Evolutionary conservation across 2,797 vertebrate genomes (phyloP).

Genomic region (Taeniopygia guttata): DNA sequence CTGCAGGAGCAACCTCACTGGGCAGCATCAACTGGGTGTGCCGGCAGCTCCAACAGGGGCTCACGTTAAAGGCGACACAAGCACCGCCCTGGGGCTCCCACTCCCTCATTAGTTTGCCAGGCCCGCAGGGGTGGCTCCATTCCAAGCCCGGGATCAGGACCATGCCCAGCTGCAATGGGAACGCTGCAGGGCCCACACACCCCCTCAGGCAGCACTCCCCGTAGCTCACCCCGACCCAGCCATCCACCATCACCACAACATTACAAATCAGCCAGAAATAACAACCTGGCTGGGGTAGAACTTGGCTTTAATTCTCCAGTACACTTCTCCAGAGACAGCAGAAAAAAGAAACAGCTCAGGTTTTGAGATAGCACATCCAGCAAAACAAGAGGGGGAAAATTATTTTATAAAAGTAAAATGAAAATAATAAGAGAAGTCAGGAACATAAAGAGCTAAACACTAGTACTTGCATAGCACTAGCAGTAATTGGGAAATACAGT

Average conservation of each 20-base stretch:
- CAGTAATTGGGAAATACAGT: neutral
- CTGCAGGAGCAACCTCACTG: neutral
- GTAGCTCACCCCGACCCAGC: rapidly evolving
- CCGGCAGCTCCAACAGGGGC: rapidly evolving
- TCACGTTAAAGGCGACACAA: neutral
- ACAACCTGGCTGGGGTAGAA: neutral
- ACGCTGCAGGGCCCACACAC: rapidly evolving
- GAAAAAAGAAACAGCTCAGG: neutral
- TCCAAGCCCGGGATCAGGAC: conserved; percentile 59
- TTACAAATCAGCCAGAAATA: neutral
- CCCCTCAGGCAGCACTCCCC: neutral
- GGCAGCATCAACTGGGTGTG: neutral
- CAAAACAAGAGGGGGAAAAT: neutral
- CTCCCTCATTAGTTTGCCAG: conserved; percentile 78
- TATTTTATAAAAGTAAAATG: neutral
- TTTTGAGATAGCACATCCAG: neutral
- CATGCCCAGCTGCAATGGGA: neutral
- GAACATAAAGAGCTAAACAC: neutral
- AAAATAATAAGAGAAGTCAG: neutral
- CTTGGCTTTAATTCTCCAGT: neutral
- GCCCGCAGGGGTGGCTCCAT: conserved; percentile 34
- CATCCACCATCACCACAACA: neutral
- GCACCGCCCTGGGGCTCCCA: neutral
- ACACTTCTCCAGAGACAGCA: neutral
- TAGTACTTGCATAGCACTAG: neutral